phyloP scores from a whole-genome alignment of 1,140 invertebrate species.

The Platyura marginata region DNA sequence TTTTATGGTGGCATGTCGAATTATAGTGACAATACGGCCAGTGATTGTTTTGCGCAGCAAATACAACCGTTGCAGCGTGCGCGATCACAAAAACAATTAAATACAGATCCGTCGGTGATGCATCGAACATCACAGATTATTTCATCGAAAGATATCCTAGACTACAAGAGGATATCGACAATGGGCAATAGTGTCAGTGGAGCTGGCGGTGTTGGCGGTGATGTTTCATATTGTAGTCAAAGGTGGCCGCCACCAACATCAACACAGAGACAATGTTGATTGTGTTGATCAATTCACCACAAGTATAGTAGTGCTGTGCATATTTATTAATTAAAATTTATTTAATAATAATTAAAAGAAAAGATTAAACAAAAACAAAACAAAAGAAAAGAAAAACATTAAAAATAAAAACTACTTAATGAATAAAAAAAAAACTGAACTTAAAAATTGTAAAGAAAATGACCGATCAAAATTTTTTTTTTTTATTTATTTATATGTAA shows the following conservation, averaged over 20 bases:
- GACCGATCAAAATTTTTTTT: too few relatives aligned
- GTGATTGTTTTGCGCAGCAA: constrained; percentile 26
- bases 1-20: constrained; percentile 21
- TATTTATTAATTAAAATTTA: background rate
- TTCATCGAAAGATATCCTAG: constrained; percentile 13
- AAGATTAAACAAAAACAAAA: too few relatives aligned
- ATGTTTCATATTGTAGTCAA: constrained; percentile 17
- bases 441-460: too few relatives aligned
- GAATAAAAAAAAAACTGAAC: too few relatives aligned
- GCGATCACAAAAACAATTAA: constrained; percentile 55
- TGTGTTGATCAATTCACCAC: background rate
- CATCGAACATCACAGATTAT: constrained; percentile 29
- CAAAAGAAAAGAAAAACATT: too few relatives aligned
- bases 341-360: too few relatives aligned
- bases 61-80: constrained; percentile 31
- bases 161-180: constrained; percentile 18
- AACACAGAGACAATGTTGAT: constrained; percentile 4
- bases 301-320: background rate
- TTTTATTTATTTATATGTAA: too few relatives aligned
- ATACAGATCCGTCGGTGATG: constrained; percentile 43
- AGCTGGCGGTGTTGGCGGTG: background rate
- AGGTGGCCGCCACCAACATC: constrained; percentile 20
- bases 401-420: too few relatives aligned
- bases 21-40: constrained; percentile 27
- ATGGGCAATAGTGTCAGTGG: constrained; percentile 11